Evolutionary conservation across 2,888 invertebrate species (phyloP).

Genomic region (Drosophila hawaiiensis): DNA sequence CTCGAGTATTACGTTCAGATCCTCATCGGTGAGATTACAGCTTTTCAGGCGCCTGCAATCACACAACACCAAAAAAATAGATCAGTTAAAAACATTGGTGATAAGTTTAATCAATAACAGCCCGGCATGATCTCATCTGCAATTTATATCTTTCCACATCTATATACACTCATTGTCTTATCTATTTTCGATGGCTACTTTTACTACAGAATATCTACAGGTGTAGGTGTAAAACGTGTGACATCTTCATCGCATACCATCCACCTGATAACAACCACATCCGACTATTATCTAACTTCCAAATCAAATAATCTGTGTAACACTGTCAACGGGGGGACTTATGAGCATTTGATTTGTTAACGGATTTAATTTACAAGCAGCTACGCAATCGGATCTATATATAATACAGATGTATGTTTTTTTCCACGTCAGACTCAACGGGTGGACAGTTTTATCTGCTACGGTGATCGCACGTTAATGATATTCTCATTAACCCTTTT

Average conservation of each 20-base stretch:
- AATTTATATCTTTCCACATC: not conserved
- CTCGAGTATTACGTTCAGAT: constrained; percentile 88
- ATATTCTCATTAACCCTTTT: not conserved
- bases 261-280: not conserved
- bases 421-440: not conserved
- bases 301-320: not conserved
- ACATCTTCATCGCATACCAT: too few relatives aligned
- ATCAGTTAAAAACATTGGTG: not conserved
- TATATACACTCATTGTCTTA: not conserved
- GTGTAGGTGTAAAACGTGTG: too few relatives aligned
- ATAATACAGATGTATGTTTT: not conserved
- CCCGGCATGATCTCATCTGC: not conserved
- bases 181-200: not conserved
- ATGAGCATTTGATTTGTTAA: not conserved
- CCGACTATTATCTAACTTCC: not conserved
- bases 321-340: not conserved
- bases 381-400: not conserved
- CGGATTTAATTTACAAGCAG: not conserved
- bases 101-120: not conserved
- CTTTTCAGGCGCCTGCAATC: constrained; percentile 90
- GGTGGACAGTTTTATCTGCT: not conserved
- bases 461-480: not conserved
- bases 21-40: constrained; percentile 90
- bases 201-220: not conserved
- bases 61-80: constrained; percentile 1